phyloP scores from a whole-genome alignment of 2,888 invertebrate genomes.

The Calephelis perditalis region DNA sequence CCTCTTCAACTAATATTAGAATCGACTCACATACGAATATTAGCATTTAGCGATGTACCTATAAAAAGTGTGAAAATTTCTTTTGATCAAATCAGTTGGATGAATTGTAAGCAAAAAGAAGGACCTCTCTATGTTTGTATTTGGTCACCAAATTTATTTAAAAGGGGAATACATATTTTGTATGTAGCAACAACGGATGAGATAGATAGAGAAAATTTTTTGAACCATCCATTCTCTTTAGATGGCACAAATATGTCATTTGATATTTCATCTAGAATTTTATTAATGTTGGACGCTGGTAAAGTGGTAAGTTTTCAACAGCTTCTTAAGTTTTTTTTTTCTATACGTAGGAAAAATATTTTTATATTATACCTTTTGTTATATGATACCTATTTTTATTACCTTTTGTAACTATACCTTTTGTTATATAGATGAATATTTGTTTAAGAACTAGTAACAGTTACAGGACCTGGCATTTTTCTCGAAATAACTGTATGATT shows the following conservation, averaged over 20 bases:
- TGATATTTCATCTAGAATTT: slow-evolving; percentile 81
- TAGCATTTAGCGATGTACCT: slow-evolving; percentile 85
- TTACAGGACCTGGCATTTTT: too few species aligned
- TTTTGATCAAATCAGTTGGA: slow-evolving; percentile 82
- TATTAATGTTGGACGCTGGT: slow-evolving; percentile 87
- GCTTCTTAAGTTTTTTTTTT: not conserved
- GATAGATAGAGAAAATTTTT: slow-evolving; percentile 70
- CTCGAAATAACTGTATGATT: too few species aligned
- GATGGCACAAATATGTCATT: slow-evolving; percentile 84
- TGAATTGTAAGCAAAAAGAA: slow-evolving; percentile 75
- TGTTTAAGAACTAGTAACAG: too few species aligned
- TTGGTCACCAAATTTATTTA: slow-evolving; percentile 85
- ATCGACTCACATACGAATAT: slow-evolving; percentile 89
- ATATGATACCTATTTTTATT: too few species aligned
- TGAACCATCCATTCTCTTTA: slow-evolving; percentile 86
- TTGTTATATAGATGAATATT: too few species aligned
- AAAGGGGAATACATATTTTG: slow-evolving; percentile 82
- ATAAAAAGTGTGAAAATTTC: slow-evolving; percentile 82
- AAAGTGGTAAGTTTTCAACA: slow-evolving; percentile 73
- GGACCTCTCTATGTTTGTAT: slow-evolving; percentile 84
- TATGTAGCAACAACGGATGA: slow-evolving; percentile 79
- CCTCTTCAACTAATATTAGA: slow-evolving; percentile 80
- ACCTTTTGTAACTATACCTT: too few species aligned
- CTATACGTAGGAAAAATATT: too few species aligned
- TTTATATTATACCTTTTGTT: too few species aligned